Conservation (phyloP, 2,113 vertebrate species). For the Entomyzon cyanotis region DNA sequence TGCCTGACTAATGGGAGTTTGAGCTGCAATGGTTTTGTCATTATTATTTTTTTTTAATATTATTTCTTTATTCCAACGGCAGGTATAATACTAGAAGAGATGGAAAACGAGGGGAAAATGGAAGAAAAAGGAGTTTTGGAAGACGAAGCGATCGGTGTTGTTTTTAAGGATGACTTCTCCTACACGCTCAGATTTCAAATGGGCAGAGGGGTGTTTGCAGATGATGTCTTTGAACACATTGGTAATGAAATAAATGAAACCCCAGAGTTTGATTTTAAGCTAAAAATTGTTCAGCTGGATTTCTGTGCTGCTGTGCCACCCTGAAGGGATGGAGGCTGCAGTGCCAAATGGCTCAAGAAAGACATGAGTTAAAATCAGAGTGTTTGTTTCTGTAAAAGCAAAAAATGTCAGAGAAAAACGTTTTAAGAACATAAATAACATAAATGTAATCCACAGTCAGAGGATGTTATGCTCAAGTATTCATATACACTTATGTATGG, state of each 20-base stretch:
- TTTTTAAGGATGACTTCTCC: conserved; percentile 81
- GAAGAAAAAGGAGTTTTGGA: conserved; percentile 68
- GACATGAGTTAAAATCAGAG: background rate
- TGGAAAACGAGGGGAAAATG: conserved; percentile 75
- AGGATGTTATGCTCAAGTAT: accelerated
- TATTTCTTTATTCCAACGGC: background rate
- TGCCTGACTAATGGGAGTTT: background rate
- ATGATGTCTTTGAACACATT: conserved; percentile 69
- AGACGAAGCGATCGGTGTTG: conserved; percentile 71
- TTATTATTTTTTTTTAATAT: background rate
- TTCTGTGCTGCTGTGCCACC: background rate
- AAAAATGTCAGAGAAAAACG: background rate
- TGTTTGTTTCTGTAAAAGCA: background rate
- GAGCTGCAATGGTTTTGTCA: background rate
- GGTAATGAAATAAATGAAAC: conserved; percentile 68
- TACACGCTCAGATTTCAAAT: conserved; percentile 80
- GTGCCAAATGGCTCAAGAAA: background rate
- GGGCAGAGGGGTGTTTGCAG: conserved; percentile 53
- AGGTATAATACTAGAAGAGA: conserved; percentile 71
- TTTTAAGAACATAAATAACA: background rate
- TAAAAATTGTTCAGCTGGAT: background rate
- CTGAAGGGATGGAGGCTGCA: background rate
- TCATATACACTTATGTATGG: background rate
- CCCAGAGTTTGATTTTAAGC: background rate
- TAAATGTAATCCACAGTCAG: background rate